A percentile compares a stretch with the other conserved stretches of the same genome.
Evolutionary conservation across 2,113 vertebrate species (phyloP).

Genomic region (Alaudala cheleensis): DNA sequence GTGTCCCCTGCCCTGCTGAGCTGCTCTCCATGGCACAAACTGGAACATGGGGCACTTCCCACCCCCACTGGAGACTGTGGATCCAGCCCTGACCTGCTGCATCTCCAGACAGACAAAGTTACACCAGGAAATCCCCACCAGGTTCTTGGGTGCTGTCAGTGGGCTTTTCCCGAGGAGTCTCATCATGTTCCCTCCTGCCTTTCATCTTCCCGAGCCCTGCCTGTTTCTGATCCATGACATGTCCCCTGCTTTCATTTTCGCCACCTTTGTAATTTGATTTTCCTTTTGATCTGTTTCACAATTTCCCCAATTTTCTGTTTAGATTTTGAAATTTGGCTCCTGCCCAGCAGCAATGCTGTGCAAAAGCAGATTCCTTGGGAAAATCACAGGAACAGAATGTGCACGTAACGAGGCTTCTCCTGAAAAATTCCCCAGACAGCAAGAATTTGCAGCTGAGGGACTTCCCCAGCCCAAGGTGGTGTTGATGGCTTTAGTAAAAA

Average conservation of each 20-base stretch:
- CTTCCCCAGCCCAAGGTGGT: slow-evolving; percentile 34
- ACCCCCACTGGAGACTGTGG: fast-evolving
- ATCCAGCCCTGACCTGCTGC: neutral
- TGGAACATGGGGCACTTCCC: neutral
- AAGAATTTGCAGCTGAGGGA: slow-evolving; percentile 26
- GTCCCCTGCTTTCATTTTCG: neutral
- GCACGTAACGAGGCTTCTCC: neutral
- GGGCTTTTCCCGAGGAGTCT: neutral
- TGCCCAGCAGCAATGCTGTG: neutral
- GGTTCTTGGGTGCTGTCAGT: neutral
- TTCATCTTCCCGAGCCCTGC: neutral
- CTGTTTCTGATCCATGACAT: neutral
- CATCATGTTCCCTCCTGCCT: neutral
- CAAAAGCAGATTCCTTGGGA: neutral
- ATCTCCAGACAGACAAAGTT: neutral
- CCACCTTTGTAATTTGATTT: slow-evolving; percentile 35
- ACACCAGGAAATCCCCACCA: neutral
- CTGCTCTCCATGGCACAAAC: neutral
- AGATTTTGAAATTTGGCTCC: neutral
- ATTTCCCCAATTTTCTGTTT: neutral
- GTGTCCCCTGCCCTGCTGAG: neutral
- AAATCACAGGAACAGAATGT: slow-evolving; percentile 21
- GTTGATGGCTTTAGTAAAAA: neutral
- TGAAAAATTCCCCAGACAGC: neutral
- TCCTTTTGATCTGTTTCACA: neutral